Evolutionary conservation across 2,113 vertebrate species (phyloP).

Genomic region (Cephalophus harveyi): DNA sequence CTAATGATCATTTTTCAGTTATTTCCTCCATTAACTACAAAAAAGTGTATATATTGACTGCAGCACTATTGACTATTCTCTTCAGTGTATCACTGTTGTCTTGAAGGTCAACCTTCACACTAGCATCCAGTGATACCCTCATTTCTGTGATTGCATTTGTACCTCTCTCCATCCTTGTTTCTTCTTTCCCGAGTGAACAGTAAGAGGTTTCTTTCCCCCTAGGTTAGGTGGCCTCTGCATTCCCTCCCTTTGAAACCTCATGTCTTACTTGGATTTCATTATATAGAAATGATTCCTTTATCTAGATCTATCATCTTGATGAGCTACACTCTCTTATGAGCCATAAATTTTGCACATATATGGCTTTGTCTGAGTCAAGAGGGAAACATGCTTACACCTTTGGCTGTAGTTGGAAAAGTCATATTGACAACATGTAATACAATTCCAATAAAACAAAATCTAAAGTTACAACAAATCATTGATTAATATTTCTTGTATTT

Average conservation of each 20-base stretch:
- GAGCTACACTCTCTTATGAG: not conserved
- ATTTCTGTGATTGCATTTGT: not conserved
- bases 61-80: not conserved
- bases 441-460: not conserved
- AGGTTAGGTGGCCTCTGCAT: not conserved
- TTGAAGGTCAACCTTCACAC: not conserved
- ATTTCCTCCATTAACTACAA: not conserved
- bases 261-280: not conserved
- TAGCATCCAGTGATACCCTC: too few species aligned
- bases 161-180: not conserved
- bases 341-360: not conserved
- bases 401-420: not conserved
- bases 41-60: not conserved
- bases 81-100: not conserved
- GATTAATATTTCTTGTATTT: not conserved
- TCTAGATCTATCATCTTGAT: not conserved
- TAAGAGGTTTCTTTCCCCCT: not conserved
- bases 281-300: not conserved
- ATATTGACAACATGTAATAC: not conserved
- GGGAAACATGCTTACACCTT: not conserved
- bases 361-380: not conserved
- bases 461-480: not conserved
- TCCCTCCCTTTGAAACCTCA: not conserved
- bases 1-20: not conserved
- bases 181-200: not conserved